Evolutionary conservation across 2,113 vertebrate species (phyloP).

Genomic region (Erythrocebus patas): DNA sequence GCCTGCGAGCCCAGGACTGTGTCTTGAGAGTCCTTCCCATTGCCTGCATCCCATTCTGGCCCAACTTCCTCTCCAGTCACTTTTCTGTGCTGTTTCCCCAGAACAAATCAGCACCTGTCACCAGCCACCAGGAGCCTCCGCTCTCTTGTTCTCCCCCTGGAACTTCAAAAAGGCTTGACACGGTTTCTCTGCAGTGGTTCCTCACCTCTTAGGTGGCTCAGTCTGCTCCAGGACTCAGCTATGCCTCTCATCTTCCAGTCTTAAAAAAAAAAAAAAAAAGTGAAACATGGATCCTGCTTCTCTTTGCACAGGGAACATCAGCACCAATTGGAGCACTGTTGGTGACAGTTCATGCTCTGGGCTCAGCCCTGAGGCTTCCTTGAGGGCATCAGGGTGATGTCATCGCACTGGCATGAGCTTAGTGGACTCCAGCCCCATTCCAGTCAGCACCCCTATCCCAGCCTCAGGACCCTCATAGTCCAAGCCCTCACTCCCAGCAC

Average conservation of each 20-base stretch:
- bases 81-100: not conserved
- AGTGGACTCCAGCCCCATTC: not conserved
- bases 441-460: not conserved
- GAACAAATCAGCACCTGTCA: not conserved
- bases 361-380: slow-evolving; percentile 30
- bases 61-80: not conserved
- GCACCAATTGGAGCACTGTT: not conserved
- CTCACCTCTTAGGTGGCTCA: not conserved
- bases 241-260: not conserved
- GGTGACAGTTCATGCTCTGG: not conserved
- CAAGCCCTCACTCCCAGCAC: not conserved
- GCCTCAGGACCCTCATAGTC: not conserved
- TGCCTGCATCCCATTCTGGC: not conserved
- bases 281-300: not conserved
- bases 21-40: not conserved
- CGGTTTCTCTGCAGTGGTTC: not conserved
- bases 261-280: not conserved
- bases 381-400: slow-evolving; percentile 37
- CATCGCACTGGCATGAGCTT: slow-evolving; percentile 1
- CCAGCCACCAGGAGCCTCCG: not conserved
- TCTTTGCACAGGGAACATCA: not conserved
- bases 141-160: not conserved
- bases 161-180: not conserved
- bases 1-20: not conserved
- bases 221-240: not conserved